These are phyloP conservation scores for Rotaria magnacalcarata DNA, from an alignment of 2,888 invertebrate species.

Conservation along the genomic window DNA sequence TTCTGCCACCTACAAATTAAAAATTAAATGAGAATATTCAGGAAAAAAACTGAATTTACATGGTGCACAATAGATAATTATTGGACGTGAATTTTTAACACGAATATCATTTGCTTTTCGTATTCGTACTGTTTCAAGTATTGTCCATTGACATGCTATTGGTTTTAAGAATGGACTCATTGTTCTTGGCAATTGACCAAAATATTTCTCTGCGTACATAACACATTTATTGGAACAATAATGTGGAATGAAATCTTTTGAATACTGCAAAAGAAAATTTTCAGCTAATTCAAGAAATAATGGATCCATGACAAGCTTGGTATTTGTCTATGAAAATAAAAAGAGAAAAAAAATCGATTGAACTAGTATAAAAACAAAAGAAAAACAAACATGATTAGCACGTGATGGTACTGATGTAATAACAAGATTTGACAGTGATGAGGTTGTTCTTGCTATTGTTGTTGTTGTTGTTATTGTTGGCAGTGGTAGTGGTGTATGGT, in stretches of 20 bases:
- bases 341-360: no score
- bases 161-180: conserved; percentile 32
- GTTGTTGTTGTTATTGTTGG: background rate
- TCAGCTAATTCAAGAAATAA: conserved; percentile 28
- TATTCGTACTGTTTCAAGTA: background rate
- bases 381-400: background rate
- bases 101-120: background rate
- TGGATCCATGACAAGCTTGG: background rate
- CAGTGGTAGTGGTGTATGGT: background rate
- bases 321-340: background rate
- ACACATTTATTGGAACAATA: conserved; percentile 3
- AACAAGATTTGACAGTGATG: background rate
- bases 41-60: background rate
- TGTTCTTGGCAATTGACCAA: background rate
- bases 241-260: background rate
- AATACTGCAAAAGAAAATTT: background rate
- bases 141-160: conserved; percentile 32
- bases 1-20: conserved; percentile 39
- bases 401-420: background rate
- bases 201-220: background rate
- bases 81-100: background rate
- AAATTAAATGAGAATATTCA: background rate
- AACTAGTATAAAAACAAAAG: no score
- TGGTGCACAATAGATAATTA: background rate
- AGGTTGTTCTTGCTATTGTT: background rate